Evolutionary conservation across 2,888 invertebrate genomes (phyloP), one percentile per base, ranked within the genome.

Genomic region (Hirtodrosophila duncani): DNA sequence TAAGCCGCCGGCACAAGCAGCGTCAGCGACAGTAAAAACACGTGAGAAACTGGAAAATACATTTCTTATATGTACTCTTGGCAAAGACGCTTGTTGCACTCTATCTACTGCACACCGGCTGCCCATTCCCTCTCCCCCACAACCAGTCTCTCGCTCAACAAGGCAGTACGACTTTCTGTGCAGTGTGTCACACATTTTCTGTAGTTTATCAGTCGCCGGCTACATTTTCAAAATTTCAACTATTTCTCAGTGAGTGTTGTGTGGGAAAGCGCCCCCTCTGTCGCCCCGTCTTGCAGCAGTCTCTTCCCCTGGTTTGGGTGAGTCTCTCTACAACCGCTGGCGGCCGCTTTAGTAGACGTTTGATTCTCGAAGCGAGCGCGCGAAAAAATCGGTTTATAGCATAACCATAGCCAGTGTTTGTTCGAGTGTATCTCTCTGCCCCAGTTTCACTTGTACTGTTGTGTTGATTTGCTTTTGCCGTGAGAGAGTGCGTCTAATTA

Each of bases 311-410:
- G 17, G 29, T 31, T 27, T 38, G 61, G 68, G 27, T 60, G n/a
- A n/a, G n/a, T n/a, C n/a, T n/a, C n/a, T n/a, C n/a, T n/a, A n/a
- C n/a, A n/a, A n/a, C n/a, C 72, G 70, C 70, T 61, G 42, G 46
- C 24, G 41, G 42, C 41, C 26, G 20, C 45, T 51, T 69, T 30
- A 81, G 74, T 79, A 56, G 69, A 81, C 77, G 56, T 71, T 75
- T 64, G 36, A 63, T 51, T 81, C 61, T 71, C 67, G 57, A 71
- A 61, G 80, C 62, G 79, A 79, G 44, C 67, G 71, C 62, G 67
- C 49, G 58, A 23, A 37, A n/a, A 75, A 81, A 79, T 81, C 81
- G 48, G 36, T 52, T 39, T 16, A 46, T 29, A 49, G 53, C 34
- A 38, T 38, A 51, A 30, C 29, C 20, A 30, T 41, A n/a, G n/a